Evolutionary conservation across 2,113 vertebrate genomes (phyloP).

Genomic region (Channa maculata): DNA sequence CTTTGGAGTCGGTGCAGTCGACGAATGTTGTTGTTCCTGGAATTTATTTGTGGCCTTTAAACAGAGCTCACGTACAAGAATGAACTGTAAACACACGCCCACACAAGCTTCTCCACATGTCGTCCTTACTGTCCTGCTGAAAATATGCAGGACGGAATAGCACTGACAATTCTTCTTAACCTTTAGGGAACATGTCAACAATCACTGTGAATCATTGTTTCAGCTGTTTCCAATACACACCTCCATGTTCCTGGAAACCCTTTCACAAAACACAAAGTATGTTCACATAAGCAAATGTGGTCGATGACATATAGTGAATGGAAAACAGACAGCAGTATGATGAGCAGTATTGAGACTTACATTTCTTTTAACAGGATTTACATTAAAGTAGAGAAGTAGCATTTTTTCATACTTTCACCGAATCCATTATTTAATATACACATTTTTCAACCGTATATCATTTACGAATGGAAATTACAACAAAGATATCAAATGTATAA

Average conservation of each 20-base stretch:
- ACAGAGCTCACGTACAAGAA: constrained; percentile 15
- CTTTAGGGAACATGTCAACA: constrained; percentile 23
- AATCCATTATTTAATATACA: too few species aligned
- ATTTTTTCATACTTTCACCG: too few species aligned
- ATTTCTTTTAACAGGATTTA: too few species aligned
- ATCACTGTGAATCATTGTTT: constrained; percentile 11
- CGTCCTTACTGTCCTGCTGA: background rate
- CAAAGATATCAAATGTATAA: too few species aligned
- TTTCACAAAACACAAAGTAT: background rate
- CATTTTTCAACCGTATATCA: too few species aligned
- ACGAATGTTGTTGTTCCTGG: constrained; percentile 5
- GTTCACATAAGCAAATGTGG: constrained; percentile 3
- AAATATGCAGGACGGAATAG: constrained; percentile 5
- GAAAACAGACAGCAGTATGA: background rate
- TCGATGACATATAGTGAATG: constrained; percentile 19
- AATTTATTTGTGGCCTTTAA: constrained; percentile 18
- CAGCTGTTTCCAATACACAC: constrained; percentile 20
- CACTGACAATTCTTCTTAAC: background rate
- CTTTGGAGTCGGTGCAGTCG: background rate
- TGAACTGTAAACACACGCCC: too few species aligned
- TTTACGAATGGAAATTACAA: too few species aligned
- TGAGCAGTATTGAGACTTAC: background rate
- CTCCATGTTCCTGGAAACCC: constrained; percentile 8
- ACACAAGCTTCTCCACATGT: background rate
- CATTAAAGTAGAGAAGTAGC: too few species aligned